Evolutionary conservation across 1,140 invertebrate species (phyloP).

Genomic region (Hylaeus anthracinus): DNA sequence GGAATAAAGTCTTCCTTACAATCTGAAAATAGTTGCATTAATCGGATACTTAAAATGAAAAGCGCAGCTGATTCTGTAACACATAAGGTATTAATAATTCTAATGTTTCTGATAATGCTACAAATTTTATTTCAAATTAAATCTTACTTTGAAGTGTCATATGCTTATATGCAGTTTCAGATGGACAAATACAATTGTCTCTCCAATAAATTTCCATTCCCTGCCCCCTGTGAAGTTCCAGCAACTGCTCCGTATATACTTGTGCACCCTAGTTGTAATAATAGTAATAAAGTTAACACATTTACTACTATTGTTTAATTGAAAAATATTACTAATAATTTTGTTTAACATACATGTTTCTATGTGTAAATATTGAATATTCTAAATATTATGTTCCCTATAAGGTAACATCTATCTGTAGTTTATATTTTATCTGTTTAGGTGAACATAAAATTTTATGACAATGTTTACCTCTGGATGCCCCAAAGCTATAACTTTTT

Average conservation of each 20-base stretch:
- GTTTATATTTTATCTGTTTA: no score
- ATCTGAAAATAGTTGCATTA: slow-evolving; percentile 98
- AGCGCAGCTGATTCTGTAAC: slow-evolving; percentile 94
- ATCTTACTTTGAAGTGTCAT: slow-evolving; percentile 95
- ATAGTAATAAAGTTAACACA: background rate
- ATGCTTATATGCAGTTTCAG: slow-evolving; percentile 94
- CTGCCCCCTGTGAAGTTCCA: slow-evolving; percentile 97
- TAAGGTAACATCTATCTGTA: no score
- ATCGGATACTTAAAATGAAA: slow-evolving; percentile 95
- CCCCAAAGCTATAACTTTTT: slow-evolving; percentile 90
- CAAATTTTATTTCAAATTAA: background rate
- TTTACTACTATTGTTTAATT: no score
- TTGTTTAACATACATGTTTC: no score
- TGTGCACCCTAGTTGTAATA: slow-evolving; percentile 84
- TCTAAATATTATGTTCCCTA: no score
- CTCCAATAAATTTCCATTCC: slow-evolving; percentile 99
- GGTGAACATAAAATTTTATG: background rate
- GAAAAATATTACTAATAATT: no score
- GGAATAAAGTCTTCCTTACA: slow-evolving; percentile 93
- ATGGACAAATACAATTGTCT: slow-evolving; percentile 95
- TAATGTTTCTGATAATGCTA: background rate
- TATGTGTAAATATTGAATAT: no score
- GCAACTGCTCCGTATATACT: slow-evolving; percentile 93
- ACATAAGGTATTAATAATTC: background rate
- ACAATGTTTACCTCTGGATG: slow-evolving; percentile 87